Conservation (phyloP, 2,797 vertebrate genomes). For the Phoebastria nigripes region DNA sequence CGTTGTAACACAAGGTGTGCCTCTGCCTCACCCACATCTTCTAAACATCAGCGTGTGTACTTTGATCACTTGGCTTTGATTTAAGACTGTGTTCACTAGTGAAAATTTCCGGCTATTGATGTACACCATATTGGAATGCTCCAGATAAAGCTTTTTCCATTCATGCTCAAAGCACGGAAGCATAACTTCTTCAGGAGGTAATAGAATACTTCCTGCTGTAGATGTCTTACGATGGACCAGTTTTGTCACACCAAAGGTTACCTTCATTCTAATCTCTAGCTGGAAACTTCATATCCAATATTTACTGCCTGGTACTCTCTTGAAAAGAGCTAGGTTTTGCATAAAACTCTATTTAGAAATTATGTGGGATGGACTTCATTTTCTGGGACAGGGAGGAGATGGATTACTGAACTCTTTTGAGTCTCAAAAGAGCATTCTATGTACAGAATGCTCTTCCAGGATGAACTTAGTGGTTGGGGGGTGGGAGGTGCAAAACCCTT, state of each 20-base stretch:
- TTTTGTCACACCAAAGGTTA: not conserved
- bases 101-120: not conserved
- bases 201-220: not conserved
- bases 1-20: not conserved
- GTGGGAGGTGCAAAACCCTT: not conserved
- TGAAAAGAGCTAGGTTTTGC: not conserved
- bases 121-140: not conserved
- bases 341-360: not conserved
- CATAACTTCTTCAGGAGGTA: not conserved
- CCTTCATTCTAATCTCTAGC: not conserved
- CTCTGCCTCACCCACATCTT: not conserved
- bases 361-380: not conserved
- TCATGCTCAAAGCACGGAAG: not conserved
- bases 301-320: not conserved
- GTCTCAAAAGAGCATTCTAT: not conserved
- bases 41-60: not conserved
- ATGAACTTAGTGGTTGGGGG: no score
- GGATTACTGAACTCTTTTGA: not conserved
- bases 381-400: not conserved
- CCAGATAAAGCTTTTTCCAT: not conserved
- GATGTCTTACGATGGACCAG: not conserved
- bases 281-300: not conserved
- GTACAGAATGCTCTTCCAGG: not conserved
- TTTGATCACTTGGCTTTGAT: not conserved
- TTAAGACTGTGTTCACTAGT: not conserved